Percentiles rank a stretch among this genome's conserved stretches.
Evolutionary conservation across 2,113 vertebrate species (phyloP).

Genomic region (Herpailurus yagouaroundi): DNA sequence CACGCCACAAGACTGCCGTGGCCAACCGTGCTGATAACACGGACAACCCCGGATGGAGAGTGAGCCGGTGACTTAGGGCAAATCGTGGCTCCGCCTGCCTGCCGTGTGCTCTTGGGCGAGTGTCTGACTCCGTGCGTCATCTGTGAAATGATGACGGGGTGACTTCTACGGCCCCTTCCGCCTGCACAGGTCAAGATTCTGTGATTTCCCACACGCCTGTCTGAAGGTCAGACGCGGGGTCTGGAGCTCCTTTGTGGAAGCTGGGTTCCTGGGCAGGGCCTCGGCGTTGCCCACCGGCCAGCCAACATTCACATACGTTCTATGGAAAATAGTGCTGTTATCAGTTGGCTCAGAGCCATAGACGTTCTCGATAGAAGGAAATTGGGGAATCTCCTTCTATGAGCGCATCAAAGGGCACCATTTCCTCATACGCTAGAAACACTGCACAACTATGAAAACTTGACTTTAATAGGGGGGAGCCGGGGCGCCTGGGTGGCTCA

Average conservation of each 20-base stretch:
- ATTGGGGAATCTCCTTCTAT: not conserved
- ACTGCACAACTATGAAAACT: not conserved
- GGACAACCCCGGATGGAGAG: not conserved
- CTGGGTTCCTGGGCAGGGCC: not conserved
- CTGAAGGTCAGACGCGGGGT: not conserved
- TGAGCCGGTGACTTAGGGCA: not conserved
- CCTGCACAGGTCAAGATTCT: not conserved
- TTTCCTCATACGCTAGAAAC: not conserved
- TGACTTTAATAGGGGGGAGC: not conserved
- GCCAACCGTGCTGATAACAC: not conserved
- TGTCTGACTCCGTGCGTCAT: not conserved
- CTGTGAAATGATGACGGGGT: not conserved
- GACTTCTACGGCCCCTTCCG: not conserved
- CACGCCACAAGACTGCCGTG: rapidly evolving
- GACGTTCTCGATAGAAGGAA: not conserved
- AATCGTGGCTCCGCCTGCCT: not conserved
- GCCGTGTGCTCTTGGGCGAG: not conserved
- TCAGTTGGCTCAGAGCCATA: not conserved
- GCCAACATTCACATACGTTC: not conserved
- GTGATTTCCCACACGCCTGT: not conserved
- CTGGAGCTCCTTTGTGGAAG: not conserved
- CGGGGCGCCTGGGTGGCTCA: too few relatives aligned
- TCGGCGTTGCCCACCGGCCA: not conserved
- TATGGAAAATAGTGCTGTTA: not conserved
- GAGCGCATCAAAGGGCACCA: not conserved